phyloP scores from a whole-genome alignment of 2,888 invertebrate species.

The Emmelina monodactyla region DNA sequence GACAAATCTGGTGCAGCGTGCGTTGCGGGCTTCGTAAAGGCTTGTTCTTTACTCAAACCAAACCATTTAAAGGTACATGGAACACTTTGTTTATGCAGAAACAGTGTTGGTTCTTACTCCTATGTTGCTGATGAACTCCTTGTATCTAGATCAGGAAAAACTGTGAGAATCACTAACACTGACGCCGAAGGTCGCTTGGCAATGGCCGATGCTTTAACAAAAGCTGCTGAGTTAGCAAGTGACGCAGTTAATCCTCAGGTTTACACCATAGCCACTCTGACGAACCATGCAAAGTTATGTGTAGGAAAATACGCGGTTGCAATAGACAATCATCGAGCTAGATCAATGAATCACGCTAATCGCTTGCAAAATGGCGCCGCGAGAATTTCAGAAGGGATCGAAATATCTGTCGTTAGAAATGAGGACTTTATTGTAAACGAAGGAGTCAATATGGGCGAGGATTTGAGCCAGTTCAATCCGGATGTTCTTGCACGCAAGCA shows the following conservation, averaged over 20 bases:
- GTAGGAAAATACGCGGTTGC: constrained; percentile 75
- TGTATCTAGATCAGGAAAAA: constrained; percentile 77
- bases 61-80: constrained; percentile 79
- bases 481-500: constrained; percentile 51
- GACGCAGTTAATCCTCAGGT: constrained; percentile 81
- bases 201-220: constrained; percentile 81
- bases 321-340: constrained; percentile 77
- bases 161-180: constrained; percentile 86
- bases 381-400: constrained; percentile 74
- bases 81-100: constrained; percentile 82
- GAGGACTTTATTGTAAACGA: constrained; percentile 72
- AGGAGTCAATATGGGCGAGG: constrained; percentile 81
- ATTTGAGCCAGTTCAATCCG: constrained; percentile 65
- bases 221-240: constrained; percentile 56
- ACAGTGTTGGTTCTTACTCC: constrained; percentile 83
- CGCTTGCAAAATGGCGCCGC: constrained; percentile 75
- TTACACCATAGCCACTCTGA: constrained; percentile 87
- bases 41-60: constrained; percentile 74
- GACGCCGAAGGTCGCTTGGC: constrained; percentile 92
- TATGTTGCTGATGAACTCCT: constrained; percentile 90
- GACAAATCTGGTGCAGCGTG: constrained; percentile 93
- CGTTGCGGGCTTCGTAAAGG: constrained; percentile 87
- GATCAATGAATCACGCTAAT: constrained; percentile 60
- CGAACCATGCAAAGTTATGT: constrained; percentile 77
- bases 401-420: constrained; percentile 74